Conservation (phyloP, 2,113 vertebrate genomes). For the Bettongia penicillata region DNA sequence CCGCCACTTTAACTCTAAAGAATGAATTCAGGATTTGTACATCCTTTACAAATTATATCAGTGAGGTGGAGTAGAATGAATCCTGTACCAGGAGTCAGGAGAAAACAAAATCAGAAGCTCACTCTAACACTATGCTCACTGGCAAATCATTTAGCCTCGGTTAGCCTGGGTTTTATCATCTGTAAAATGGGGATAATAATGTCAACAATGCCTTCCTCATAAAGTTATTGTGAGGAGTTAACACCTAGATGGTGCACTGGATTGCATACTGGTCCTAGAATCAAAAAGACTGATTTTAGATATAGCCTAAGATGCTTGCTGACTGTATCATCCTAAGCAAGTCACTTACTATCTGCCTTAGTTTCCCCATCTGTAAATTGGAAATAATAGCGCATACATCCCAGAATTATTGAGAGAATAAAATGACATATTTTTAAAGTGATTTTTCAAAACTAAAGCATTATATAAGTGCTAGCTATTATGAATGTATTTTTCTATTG, state of each 20-base stretch:
- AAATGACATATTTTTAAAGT: neutral
- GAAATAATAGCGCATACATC: neutral
- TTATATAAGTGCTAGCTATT: neutral
- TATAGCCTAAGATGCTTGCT: neutral
- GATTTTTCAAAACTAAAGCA: neutral
- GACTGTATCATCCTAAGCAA: too few species aligned
- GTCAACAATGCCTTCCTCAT: neutral
- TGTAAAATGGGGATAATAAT: neutral
- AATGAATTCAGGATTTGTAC: neutral
- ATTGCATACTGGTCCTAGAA: neutral
- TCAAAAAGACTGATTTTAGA: neutral
- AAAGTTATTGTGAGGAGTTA: neutral
- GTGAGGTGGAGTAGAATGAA: neutral
- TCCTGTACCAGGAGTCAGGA: neutral
- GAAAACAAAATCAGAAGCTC: neutral
- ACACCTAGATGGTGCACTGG: neutral
- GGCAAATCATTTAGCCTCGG: neutral
- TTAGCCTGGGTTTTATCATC: neutral
- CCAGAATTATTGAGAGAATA: neutral
- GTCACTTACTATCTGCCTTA: neutral
- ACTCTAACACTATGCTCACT: neutral
- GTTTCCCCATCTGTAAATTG: neutral
- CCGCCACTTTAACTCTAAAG: neutral
- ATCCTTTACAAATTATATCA: neutral
- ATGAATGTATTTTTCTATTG: neutral